Percentiles rank a stretch among this genome's conserved stretches.
These are phyloP conservation scores for Todiramphus saurophagus DNA, from an alignment of 2,113 vertebrate genomes.

Conservation along the genomic window DNA sequence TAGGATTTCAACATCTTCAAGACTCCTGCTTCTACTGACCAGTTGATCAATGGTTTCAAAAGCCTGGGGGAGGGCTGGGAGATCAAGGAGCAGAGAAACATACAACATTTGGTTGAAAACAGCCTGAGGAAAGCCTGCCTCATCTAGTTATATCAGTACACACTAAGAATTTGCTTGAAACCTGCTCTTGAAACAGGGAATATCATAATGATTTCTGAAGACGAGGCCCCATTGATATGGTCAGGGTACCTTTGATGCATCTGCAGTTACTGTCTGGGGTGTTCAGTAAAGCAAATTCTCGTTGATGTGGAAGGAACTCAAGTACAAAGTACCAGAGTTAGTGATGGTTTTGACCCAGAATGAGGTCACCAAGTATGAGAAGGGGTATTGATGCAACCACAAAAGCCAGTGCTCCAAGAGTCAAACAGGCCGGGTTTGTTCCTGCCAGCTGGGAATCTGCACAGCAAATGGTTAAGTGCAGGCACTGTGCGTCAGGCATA, in stretches of 20 bases:
- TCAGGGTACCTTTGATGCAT: neutral
- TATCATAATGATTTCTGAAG: neutral
- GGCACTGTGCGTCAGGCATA: neutral
- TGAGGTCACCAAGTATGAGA: neutral
- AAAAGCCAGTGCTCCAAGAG: neutral
- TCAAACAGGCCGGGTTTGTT: neutral
- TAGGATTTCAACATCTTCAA: neutral
- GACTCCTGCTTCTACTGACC: neutral
- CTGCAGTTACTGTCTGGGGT: neutral
- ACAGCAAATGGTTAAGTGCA: accelerated
- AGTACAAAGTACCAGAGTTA: neutral
- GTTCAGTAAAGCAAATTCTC: neutral
- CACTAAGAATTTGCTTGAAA: neutral
- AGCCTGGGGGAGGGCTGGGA: neutral
- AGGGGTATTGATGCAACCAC: neutral
- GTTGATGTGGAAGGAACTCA: neutral
- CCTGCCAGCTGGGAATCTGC: neutral
- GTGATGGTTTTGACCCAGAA: neutral
- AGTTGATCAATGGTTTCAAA: neutral
- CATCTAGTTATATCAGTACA: neutral
- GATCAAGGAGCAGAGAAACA: neutral
- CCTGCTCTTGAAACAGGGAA: neutral
- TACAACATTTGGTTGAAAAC: neutral
- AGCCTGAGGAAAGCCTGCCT: neutral
- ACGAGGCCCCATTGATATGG: neutral